Percentiles rank a stretch among this genome's conserved stretches.
Conservation (phyloP, 2,888 invertebrate genomes). For the Acronicta leporina region DNA sequence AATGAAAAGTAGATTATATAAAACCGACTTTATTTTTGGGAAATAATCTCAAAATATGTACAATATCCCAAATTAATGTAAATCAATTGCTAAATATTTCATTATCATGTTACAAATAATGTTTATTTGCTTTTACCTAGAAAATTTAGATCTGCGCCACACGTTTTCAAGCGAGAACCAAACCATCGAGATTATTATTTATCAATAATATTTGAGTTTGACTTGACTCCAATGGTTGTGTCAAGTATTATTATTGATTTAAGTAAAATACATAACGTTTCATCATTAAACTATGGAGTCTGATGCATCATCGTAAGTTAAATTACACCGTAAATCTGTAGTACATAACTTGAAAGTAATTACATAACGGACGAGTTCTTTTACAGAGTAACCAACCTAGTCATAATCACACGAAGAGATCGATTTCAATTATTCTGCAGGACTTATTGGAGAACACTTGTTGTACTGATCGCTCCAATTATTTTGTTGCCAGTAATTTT, state of each 20-base stretch:
- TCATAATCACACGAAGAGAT: conserved; percentile 68
- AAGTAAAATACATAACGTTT: neutral
- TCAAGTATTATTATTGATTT: too few species aligned
- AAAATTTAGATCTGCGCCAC: too few species aligned
- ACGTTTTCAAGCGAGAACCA: too few species aligned
- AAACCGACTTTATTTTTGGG: neutral
- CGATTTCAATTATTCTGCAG: conserved; percentile 66
- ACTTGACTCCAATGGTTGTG: too few species aligned
- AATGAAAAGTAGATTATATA: neutral
- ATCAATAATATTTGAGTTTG: too few species aligned
- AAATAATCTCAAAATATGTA: too few species aligned
- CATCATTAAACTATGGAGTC: conserved; percentile 51
- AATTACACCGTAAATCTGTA: neutral
- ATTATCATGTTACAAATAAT: too few species aligned
- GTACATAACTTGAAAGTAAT: neutral
- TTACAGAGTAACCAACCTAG: conserved; percentile 72
- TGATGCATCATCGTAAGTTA: conserved; percentile 59
- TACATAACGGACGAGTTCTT: too few species aligned
- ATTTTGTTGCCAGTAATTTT: conserved; percentile 70
- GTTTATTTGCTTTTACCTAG: too few species aligned
- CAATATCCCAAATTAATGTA: too few species aligned
- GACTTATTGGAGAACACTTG: conserved; percentile 70
- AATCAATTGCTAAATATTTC: too few species aligned
- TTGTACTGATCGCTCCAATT: conserved; percentile 68
- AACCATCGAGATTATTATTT: too few species aligned